Conservation (phyloP, 2,113 vertebrate genomes). For the Phasianus colchicus region DNA sequence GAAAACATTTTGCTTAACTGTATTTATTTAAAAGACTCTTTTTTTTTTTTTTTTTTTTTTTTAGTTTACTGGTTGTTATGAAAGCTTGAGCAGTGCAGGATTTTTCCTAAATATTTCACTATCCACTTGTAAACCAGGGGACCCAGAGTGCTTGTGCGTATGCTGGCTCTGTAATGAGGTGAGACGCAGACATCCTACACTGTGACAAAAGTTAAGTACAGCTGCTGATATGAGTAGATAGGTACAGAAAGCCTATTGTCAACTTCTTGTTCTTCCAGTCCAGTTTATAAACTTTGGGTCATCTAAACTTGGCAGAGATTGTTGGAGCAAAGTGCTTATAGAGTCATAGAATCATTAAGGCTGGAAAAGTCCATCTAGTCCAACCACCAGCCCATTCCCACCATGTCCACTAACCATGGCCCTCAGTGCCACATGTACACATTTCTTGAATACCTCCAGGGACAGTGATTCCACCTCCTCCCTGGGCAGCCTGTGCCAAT, state of each 20-base stretch:
- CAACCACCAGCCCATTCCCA: too few relatives aligned
- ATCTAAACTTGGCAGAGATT: not conserved
- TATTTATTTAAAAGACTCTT: not conserved
- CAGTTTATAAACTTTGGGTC: not conserved
- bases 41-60: not conserved
- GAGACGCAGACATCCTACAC: rapidly evolving
- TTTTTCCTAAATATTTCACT: not conserved
- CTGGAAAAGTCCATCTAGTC: not conserved
- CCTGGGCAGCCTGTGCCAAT: too few relatives aligned
- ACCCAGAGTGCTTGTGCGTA: not conserved
- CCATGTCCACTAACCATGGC: too few relatives aligned
- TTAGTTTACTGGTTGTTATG: not conserved
- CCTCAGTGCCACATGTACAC: too few relatives aligned
- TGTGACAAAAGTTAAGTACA: not conserved
- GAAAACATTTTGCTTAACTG: not conserved
- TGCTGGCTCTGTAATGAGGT: rapidly evolving
- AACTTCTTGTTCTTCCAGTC: not conserved
- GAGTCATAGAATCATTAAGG: too few relatives aligned
- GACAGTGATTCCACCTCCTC: too few relatives aligned
- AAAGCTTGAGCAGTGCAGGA: not conserved
- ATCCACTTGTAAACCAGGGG: not conserved
- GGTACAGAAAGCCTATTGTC: not conserved
- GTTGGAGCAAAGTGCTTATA: not conserved
- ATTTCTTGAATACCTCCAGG: too few relatives aligned
- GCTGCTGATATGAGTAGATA: not conserved